These are phyloP conservation scores for Dasysyrphus tricinctus DNA, from an alignment of 2,888 invertebrate genomes.

Conservation along the genomic window DNA sequence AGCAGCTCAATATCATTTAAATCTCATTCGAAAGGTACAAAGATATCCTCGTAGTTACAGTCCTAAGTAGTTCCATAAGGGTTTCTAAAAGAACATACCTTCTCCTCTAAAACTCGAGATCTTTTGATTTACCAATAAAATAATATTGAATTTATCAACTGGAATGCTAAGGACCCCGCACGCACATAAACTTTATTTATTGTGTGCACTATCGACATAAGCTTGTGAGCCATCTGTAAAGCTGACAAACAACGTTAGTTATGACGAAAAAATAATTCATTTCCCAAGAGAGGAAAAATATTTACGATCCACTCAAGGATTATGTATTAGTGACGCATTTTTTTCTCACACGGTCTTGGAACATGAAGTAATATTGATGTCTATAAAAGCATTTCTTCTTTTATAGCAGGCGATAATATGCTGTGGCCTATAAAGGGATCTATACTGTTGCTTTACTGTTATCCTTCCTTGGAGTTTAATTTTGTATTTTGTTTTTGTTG, in stretches of 20 bases:
- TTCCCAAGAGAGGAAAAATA: conserved; percentile 18
- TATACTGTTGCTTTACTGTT: conserved; percentile 12
- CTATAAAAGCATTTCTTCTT: conserved; percentile 36
- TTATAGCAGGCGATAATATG: conserved; percentile 39
- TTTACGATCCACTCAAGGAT: conserved; percentile 67
- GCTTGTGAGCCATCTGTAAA: conserved; percentile 35
- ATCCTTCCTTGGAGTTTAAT: conserved; percentile 48
- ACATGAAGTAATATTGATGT: conserved; percentile 45
- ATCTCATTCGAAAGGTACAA: not conserved
- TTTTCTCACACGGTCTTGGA: conserved; percentile 58
- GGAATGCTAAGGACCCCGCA: conserved; percentile 16
- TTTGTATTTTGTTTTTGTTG: conserved; percentile 29
- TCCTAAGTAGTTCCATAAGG: conserved; percentile 1
- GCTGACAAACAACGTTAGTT: conserved; percentile 22
- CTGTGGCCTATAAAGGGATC: conserved; percentile 26
- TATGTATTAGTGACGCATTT: conserved; percentile 60
- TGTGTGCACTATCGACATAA: conserved; percentile 38
- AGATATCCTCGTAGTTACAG: not conserved
- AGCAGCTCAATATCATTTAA: conserved; percentile 23
- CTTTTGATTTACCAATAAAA: conserved; percentile 11
- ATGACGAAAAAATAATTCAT: conserved; percentile 35
- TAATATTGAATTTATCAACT: conserved; percentile 27
- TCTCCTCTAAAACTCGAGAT: not conserved
- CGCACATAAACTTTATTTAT: conserved; percentile 12
- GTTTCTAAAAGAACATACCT: not conserved